Percentiles rank a stretch among this genome's conserved stretches.
Evolutionary conservation across 2,113 vertebrate genomes (phyloP).

Genomic region (Sphaerodactylus townsendi): DNA sequence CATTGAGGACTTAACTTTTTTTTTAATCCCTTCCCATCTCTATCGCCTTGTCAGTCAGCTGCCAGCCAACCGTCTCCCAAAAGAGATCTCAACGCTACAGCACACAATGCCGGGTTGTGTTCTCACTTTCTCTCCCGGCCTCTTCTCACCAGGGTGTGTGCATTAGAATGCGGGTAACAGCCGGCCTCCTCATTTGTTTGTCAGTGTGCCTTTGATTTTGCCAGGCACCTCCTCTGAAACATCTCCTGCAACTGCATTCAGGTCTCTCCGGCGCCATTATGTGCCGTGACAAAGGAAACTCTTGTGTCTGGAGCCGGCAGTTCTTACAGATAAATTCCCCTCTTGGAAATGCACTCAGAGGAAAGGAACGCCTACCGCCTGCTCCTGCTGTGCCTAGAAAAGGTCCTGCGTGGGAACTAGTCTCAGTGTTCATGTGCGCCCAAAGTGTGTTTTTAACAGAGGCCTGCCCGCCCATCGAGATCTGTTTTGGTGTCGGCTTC

Average conservation of each 20-base stretch:
- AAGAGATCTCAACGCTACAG: slow-evolving; percentile 23
- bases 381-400: neutral
- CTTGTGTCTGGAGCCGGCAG: rapidly evolving
- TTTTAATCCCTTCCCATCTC: slow-evolving; percentile 11
- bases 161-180: slow-evolving; percentile 13
- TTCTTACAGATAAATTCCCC: neutral
- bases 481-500: no score
- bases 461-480: neutral
- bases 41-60: slow-evolving; percentile 37
- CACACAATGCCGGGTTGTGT: slow-evolving; percentile 30
- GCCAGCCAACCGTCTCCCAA: slow-evolving; percentile 4
- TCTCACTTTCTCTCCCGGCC: neutral
- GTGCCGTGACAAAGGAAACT: neutral
- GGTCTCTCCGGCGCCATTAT: neutral
- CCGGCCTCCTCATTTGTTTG: neutral
- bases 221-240: slow-evolving; percentile 18
- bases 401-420: neutral
- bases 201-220: slow-evolving; percentile 10
- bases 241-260: neutral
- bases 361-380: neutral
- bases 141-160: neutral
- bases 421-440: neutral
- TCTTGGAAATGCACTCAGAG: neutral
- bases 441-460: neutral
- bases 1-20: slow-evolving; percentile 13